Evolutionary conservation across 2,113 vertebrate genomes (phyloP), one percentile per base, ranked within the genome.

Genomic region (Gymnarchus niloticus): DNA sequence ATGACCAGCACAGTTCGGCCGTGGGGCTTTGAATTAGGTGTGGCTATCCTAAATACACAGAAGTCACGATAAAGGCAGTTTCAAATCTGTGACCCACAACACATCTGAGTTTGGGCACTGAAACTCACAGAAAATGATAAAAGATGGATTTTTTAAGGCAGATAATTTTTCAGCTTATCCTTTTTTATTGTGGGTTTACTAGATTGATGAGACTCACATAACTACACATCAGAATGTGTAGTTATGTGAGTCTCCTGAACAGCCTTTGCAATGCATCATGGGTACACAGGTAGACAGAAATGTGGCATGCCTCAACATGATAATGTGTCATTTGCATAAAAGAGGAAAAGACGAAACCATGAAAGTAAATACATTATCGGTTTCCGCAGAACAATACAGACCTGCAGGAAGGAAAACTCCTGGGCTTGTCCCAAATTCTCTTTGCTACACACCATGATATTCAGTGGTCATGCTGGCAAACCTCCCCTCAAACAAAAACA

Each of bases 71-170:
- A 41, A 73, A 17, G 65, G 33, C 65, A 17, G 33, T 73, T 73
- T 73, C 65, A 73, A 73, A 73, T 73, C 28, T 73, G 28, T 73
- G 33, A 73, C 65, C 65, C 65, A 73, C 65, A 73, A 73, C 41
- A 33, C 65, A 41, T 73, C 65, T 37, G 65, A 17, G 65, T 41
- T 73, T 73, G 65, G 65, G 33, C 65, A 73, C 33, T 19, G 12
- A 41, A 33, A 73, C 25, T 4, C 28, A 37, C 65, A 37, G 28
- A 73, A 37, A 41, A 41, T 6, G 37, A 41, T 28, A 73, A 33
- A 33, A 33, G 17, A 5, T 6, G 65, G 65, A 73, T 73, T 73
- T 73, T 5, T 14, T 73, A 37, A 73, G 4, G 41, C 14, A 41
- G 65, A 73, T 73, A 17, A 73, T 73, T 41, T 33, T 73, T 0